Base-by-base conservation (phyloP, 2,888 invertebrate species). In the Blastobasis lacticolella region DNA sequence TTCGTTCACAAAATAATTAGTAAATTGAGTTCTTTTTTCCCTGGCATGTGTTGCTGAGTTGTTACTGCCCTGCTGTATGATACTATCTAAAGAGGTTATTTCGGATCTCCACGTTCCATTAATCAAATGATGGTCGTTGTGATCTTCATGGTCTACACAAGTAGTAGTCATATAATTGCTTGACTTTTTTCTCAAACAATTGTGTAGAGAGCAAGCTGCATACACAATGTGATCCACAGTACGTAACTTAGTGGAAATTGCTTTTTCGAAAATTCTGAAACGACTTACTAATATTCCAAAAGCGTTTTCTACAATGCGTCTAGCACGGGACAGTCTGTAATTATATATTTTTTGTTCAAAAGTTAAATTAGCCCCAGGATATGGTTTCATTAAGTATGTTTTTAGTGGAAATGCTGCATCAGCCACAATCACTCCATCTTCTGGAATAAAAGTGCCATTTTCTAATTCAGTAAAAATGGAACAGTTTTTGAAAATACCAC, bases 241-340 rank as follows among this genome's bases (percentile, higher is more conserved):
- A 45, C 48, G 9, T 5, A 23, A 9, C n/a, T 50, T 41, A 36
- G 40, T 38, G 9, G 38, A 2, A 46, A 53, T 53, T 5, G 54
- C 45, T 48, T 37, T 50, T 10, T 48, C 44, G 48, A 56, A 56
- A 1, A 54, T 43, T 53, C 54, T 41, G 40, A 51, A 55, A n/a
- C n/a, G n/a, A n/a, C n/a, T n/a, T 55, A 38, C 52, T 49, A 55
- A 42, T 46, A 59, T 55, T 5, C 59, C 59, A 52, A 57, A 59
- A 10, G 56, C 57, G 49, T 59, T 57, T 49, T 57, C 59, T n/a
- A 55, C 53, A n/a, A 54, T 53, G 4, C 57, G 41, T 38, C 57
- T 50, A n/a, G 52, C 59, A 8, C 59, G 50, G 6, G 56, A 54
- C 5, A 40, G 40, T 40, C 40, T 40, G 8, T 40, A 40, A 40